Conservation (phyloP, 1,140 invertebrate genomes). For the Chelonus insularis region DNA sequence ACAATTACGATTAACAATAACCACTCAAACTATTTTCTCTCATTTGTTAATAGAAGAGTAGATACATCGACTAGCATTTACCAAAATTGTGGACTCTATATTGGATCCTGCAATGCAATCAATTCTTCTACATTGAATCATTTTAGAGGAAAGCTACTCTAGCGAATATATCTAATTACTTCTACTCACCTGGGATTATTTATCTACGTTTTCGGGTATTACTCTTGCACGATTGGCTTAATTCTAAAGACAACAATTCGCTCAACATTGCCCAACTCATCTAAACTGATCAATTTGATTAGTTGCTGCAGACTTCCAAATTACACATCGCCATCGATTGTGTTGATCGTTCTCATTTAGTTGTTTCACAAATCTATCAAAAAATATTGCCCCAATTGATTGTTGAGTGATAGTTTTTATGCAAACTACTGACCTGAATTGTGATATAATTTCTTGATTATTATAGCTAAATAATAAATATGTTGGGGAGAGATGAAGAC, state of each 20-base stretch:
- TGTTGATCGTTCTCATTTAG: too few species aligned
- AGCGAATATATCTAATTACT: neutral
- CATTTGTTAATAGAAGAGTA: neutral
- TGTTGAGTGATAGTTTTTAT: too few species aligned
- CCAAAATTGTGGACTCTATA: neutral
- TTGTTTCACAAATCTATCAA: too few species aligned
- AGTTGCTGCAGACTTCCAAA: too few species aligned
- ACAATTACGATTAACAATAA: constrained; percentile 7
- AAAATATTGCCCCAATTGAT: too few species aligned
- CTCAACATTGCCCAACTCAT: neutral
- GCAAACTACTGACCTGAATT: too few species aligned
- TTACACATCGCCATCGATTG: too few species aligned
- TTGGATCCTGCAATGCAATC: neutral
- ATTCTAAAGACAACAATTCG: neutral
- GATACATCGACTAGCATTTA: neutral
- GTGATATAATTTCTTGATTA: too few species aligned
- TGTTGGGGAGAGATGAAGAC: too few species aligned
- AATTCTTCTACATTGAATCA: neutral
- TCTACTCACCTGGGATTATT: neutral
- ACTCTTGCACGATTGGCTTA: neutral
- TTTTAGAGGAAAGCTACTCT: neutral
- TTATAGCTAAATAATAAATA: too few species aligned
- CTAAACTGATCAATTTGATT: neutral
- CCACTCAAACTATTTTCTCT: neutral
- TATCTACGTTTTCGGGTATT: neutral